Conservation (phyloP, 2,113 vertebrate genomes). For the Naja naja region DNA sequence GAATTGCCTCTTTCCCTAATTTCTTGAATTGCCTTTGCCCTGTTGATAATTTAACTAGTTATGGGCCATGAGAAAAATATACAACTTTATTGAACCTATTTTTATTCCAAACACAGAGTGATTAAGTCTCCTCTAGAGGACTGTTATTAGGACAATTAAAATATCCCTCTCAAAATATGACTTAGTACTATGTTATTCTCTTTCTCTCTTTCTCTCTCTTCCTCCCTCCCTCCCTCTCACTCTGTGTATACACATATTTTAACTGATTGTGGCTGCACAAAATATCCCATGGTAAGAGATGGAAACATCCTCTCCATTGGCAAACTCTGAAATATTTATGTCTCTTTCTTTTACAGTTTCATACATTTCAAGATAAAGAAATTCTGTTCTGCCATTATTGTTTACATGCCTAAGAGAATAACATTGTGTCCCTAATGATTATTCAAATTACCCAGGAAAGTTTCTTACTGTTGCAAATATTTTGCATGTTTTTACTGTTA, state of each 20-base stretch:
- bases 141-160: background rate
- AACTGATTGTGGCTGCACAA: background rate
- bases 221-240: too few relatives aligned
- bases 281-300: background rate
- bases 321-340: background rate
- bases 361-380: background rate
- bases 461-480: background rate
- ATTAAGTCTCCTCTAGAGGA: background rate
- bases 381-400: background rate
- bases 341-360: background rate
- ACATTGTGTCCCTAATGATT: background rate
- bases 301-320: background rate
- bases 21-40: background rate
- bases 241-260: background rate
- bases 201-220: background rate
- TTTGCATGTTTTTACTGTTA: background rate
- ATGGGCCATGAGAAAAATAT: background rate
- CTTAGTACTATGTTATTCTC: background rate
- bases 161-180: background rate
- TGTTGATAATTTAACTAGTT: background rate
- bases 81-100: background rate
- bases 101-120: background rate
- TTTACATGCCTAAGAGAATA: background rate
- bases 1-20: background rate
- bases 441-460: background rate